Evolutionary conservation across 2,797 vertebrate genomes (phyloP).

Genomic region (Staurois parvus): DNA sequence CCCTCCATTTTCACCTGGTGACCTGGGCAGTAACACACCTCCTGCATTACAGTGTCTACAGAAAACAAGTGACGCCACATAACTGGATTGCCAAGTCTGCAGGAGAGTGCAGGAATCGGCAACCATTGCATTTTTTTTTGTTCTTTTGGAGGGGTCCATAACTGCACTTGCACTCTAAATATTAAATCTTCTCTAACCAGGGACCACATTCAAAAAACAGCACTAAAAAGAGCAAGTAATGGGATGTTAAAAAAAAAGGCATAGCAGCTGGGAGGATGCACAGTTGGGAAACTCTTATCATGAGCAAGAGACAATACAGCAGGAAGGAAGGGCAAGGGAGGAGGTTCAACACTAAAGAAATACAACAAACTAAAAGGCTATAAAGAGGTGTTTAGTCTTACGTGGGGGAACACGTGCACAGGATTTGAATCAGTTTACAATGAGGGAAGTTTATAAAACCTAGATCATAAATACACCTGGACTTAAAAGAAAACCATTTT

Average conservation of each 20-base stretch:
- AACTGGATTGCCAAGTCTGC: no score
- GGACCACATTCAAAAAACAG: no score
- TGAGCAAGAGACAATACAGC: conserved; percentile 39
- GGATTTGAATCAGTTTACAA: neutral
- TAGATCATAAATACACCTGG: neutral
- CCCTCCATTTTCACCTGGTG: no score
- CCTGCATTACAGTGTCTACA: no score
- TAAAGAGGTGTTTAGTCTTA: conserved; percentile 3
- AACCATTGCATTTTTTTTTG: no score
- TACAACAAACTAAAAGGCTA: conserved; percentile 1
- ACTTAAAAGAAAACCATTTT: neutral
- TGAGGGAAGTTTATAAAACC: neutral
- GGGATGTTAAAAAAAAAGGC: conserved; percentile 9
- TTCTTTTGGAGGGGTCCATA: no score
- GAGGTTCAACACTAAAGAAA: conserved; percentile 38
- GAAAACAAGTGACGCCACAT: no score
- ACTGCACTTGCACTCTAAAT: no score
- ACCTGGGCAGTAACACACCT: no score
- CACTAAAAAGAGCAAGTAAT: no score
- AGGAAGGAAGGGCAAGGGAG: conserved; percentile 56
- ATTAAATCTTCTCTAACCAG: no score
- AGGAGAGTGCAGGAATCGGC: no score
- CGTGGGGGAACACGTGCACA: conserved; percentile 4
- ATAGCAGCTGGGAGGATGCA: conserved; percentile 51
- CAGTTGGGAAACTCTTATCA: conserved; percentile 54